Conservation (phyloP, 2,797 vertebrate species). For the Meda fulgida region DNA sequence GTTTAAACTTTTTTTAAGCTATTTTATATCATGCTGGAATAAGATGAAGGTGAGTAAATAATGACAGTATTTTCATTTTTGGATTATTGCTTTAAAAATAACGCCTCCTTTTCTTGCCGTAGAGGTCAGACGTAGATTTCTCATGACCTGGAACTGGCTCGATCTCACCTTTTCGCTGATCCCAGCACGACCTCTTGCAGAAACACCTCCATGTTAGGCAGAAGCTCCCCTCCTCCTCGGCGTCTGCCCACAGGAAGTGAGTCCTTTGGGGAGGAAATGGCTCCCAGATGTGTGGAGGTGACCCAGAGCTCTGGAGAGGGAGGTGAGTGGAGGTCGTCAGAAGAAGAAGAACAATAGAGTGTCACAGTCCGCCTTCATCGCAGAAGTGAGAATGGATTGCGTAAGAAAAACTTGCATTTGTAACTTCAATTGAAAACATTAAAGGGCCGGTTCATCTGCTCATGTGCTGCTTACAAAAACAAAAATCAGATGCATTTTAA, state of each 20-base stretch:
- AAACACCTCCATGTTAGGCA: constrained; percentile 48
- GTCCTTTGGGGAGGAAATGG: constrained; percentile 56
- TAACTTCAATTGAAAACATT: constrained; percentile 23
- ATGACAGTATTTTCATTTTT: background rate
- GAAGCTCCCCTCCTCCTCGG: constrained; percentile 11
- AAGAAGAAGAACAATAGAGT: constrained; percentile 26
- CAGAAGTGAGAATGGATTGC: background rate
- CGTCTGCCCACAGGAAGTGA: constrained; percentile 54
- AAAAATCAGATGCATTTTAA: constrained; percentile 21
- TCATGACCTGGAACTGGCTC: constrained; percentile 44
- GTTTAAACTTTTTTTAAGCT: background rate
- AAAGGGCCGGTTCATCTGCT: constrained; percentile 7
- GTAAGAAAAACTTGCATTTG: background rate
- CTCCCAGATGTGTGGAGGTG: constrained; percentile 61
- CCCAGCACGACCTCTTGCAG: constrained; percentile 19
- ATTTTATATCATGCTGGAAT: background rate
- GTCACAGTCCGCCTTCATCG: constrained; percentile 13
- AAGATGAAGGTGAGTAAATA: background rate
- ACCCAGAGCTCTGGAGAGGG: constrained; percentile 41
- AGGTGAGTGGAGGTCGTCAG: constrained; percentile 31
- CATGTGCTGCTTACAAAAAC: background rate
- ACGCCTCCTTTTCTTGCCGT: background rate
- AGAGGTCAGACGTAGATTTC: constrained; percentile 23
- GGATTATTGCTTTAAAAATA: constrained; percentile 4
- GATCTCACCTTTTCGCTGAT: constrained; percentile 41